Conservation (phyloP, 2,888 invertebrate species). For the Ametastegia equiseti region DNA sequence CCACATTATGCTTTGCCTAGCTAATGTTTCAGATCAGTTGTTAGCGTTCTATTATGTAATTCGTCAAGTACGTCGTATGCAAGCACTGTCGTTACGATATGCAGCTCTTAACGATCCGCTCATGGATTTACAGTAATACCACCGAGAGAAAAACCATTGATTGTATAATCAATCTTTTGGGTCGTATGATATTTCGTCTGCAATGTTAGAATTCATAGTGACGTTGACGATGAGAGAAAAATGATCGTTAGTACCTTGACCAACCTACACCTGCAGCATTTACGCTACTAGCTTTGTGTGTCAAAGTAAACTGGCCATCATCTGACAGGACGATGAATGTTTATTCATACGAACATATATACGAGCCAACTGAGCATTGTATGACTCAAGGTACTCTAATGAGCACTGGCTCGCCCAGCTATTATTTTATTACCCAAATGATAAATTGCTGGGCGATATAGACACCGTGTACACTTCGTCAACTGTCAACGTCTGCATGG, state of each 20-base stretch:
- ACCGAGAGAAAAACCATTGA: conserved; percentile 7
- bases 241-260: neutral
- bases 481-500: conserved; percentile 49
- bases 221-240: neutral
- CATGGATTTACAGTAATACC: conserved; percentile 6
- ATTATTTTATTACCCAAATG: conserved; percentile 61
- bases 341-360: neutral
- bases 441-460: conserved; percentile 57
- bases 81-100: conserved; percentile 18
- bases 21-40: neutral
- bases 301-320: neutral
- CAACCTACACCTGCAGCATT: neutral
- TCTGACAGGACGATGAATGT: neutral
- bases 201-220: neutral
- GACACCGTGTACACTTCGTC: conserved; percentile 49
- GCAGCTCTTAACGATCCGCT: neutral
- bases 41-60: neutral
- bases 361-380: conserved; percentile 32
- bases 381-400: conserved; percentile 46
- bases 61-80: neutral
- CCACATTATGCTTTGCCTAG: neutral
- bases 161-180: neutral
- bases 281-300: neutral
- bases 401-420: conserved; percentile 54
- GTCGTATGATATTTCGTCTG: neutral